Evolutionary conservation across 1,140 invertebrate species (phyloP), one percentile per base, ranked within the genome.

Genomic region (Drosophila asahinai): DNA sequence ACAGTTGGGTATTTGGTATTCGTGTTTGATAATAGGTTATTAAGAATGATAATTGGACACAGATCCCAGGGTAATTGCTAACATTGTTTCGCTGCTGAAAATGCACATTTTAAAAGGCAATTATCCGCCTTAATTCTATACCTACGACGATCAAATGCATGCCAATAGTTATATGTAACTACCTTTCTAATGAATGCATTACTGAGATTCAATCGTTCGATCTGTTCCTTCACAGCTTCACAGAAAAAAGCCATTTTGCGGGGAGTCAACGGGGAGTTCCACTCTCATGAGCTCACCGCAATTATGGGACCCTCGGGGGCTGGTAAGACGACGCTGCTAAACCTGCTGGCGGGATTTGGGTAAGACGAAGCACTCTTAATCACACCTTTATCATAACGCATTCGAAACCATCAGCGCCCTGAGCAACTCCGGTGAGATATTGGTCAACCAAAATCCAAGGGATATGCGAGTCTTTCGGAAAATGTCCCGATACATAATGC

Each of bases 401-500:
- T 43, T 52, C 7, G 0, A 49, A 7, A 54, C 19, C 27, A 52
- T 8, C 22, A 92, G 91, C 14, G 45, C 74, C 12, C 42, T 42
- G 1, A 94, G 94, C 27, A 94, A 94, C 0, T 93, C 94, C 7
- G 97, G 97, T 0, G 87, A 94, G 25, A 95, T 97, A 25, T 93
- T 94, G 38, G 94, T 98, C 4, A 98, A 98, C 91, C 96, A 96
- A 0, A 93, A 95, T 62, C 95, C 95, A 0, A 94, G 97, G 47
- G 94, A 98, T 83, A 93, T 98, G 48, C 94, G 95, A 14, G 94
- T 95, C 45, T 99, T 99, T 93, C 95, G 96, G 38, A 98, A 97
- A 94, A 95, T 97, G 86, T 98, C 97, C 0, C 95, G 97, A 48
- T 99, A 99, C 93, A 99, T 99, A 77, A 98, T 99, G 97, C 98